Evolutionary conservation across 2,888 invertebrate species (phyloP).

Genomic region (Lasioglossum morio): DNA sequence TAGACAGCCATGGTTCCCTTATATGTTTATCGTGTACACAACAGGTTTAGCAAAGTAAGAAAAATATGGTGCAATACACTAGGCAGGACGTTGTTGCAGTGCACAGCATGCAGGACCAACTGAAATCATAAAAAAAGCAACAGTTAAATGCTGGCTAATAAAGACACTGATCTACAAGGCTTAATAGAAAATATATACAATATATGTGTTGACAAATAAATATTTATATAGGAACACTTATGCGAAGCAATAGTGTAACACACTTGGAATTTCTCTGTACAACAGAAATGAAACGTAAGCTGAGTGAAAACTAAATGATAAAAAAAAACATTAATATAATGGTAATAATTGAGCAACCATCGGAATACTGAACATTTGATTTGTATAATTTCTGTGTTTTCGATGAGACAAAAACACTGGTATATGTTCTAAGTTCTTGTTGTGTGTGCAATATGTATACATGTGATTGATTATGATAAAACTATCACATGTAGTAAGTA

Average conservation of each 20-base stretch:
- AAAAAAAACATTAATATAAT: neutral
- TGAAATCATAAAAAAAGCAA: conserved; percentile 86
- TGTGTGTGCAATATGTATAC: neutral
- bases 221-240: neutral
- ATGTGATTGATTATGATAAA: conserved; percentile 25
- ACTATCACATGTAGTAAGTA: conserved; percentile 39
- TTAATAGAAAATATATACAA: neutral
- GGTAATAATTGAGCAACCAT: conserved; percentile 15
- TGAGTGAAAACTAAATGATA: conserved; percentile 10
- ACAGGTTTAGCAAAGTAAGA: conserved; percentile 72
- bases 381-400: neutral
- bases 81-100: conserved; percentile 84
- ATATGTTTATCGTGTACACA: conserved; percentile 63
- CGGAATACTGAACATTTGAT: neutral
- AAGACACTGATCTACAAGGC: conserved; percentile 23
- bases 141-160: conserved; percentile 56
- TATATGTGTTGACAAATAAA: neutral
- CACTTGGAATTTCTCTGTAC: neutral
- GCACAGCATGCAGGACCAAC: conserved; percentile 87
- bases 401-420: neutral
- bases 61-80: conserved; percentile 85
- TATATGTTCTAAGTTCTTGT: neutral
- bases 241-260: conserved; percentile 21
- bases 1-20: conserved; percentile 91
- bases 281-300: conserved; percentile 9